Evolutionary conservation across 2,113 vertebrate species (phyloP), one percentile per base, ranked within the genome.

Genomic region (Coreoperca whiteheadi): DNA sequence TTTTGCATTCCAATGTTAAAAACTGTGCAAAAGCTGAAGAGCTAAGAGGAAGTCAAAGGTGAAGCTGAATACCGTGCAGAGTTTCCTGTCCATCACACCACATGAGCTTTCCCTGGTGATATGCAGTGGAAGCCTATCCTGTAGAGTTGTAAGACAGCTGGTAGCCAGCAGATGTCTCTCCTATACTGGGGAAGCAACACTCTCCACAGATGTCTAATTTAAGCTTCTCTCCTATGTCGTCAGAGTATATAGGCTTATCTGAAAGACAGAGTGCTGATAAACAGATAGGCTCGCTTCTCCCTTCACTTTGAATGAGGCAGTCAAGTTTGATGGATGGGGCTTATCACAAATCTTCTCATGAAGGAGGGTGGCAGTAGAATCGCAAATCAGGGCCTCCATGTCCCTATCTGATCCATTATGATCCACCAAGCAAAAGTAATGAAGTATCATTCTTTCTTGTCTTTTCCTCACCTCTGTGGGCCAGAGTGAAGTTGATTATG

Each of bases 141-240:
- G 3, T 20, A 28, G 74, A 39, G 74, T 30, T 93, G 92, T 83
- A 83, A 84, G 73, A 61, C 81, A 80, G 74, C 61, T n/a, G 59
- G 32, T 74, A 56, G 51, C 92, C 93, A 94, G 86, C 80, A 94
- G 93, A 91, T 92, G 93, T 92, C 93, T 88, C 93, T 85, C 79
- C 82, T 69, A 77, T 67, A 72, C 90, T 73, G 74, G 39, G 53
- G 28, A 88, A 83, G 12, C 46, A 6, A 30, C 20, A 16, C 15
- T 56, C 34, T 53, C 81, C 39, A 41, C 64, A 50, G 54, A 66
- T 37, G 63, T 74, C 51, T 75, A 23, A 57, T 89, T 79, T 21
- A 54, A 87, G 51, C 61, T 51, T 59, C 50, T 77, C 53, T 64
- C 4, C 37, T 15, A 10, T 69, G 46, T 56, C 25, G 12, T 57